These are phyloP conservation scores for Pomacea canaliculata DNA, from an alignment of 2,888 invertebrate genomes.

Conservation along the genomic window DNA sequence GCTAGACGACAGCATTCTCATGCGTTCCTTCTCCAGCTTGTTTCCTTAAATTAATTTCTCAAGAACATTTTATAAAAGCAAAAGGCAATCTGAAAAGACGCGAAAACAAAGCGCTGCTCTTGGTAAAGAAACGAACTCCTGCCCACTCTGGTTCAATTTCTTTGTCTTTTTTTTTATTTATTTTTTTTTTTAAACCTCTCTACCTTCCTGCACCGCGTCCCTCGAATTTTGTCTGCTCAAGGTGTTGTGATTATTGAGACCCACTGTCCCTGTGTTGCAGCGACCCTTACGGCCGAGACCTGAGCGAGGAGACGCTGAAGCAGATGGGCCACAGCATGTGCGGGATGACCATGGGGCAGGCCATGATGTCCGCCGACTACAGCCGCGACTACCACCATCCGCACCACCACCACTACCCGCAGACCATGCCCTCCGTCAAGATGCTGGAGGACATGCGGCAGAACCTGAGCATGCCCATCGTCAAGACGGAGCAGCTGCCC, in stretches of 20 bases:
- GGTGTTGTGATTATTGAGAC: no score
- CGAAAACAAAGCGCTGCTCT: no score
- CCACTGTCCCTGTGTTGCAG: slow-evolving; percentile 8
- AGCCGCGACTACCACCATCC: slow-evolving; percentile 22
- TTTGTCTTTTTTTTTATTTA: neutral
- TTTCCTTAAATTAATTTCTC: no score
- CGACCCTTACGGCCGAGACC: slow-evolving; percentile 32
- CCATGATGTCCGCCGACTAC: slow-evolving; percentile 18
- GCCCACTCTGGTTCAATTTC: no score
- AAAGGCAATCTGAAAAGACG: no score
- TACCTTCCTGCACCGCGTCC: no score
- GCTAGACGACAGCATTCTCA: no score
- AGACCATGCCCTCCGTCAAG: slow-evolving; percentile 28
- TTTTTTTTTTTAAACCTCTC: neutral
- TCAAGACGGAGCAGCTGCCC: slow-evolving; percentile 30
- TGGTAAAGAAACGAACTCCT: no score
- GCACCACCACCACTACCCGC: slow-evolving; percentile 10
- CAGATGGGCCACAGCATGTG: slow-evolving; percentile 37
- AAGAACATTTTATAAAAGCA: no score
- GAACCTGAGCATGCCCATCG: slow-evolving; percentile 31
- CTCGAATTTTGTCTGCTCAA: no score
- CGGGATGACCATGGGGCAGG: slow-evolving; percentile 22
- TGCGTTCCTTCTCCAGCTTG: no score
- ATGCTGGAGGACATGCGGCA: slow-evolving; percentile 34
- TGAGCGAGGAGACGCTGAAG: slow-evolving; percentile 34